A percentile compares a stretch with the other conserved stretches of the same genome.
phyloP scores from a whole-genome alignment of 2,113 vertebrate genomes.

The Myiopsitta monachus region DNA sequence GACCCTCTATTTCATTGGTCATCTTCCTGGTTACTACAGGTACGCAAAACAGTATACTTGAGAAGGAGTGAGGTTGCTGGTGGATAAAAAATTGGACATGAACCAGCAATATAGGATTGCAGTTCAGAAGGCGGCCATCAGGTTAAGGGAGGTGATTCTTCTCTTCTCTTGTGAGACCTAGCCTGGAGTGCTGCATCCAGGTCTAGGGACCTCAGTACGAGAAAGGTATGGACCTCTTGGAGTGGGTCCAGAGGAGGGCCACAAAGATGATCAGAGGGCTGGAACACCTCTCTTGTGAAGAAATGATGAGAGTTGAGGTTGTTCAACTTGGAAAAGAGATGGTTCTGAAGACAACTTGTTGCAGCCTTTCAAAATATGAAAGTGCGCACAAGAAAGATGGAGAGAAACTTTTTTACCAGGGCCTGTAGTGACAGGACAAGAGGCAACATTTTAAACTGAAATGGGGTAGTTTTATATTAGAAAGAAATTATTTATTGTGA shows the following conservation, averaged over 20 bases:
- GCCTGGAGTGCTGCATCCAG: not conserved
- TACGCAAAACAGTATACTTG: not conserved
- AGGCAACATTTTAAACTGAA: not conserved
- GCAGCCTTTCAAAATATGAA: not conserved
- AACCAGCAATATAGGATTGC: rapidly evolving
- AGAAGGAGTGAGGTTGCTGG: not conserved
- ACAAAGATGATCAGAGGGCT: not conserved
- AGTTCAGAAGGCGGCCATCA: not conserved
- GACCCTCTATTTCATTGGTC: not conserved
- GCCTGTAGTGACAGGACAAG: not conserved
- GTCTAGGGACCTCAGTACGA: not conserved
- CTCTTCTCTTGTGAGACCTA: not conserved
- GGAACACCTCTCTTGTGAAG: not conserved
- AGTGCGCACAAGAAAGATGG: not conserved
- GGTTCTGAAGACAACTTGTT: not conserved
- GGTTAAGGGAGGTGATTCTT: not conserved
- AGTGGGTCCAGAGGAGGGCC: not conserved
- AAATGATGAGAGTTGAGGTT: rapidly evolving
- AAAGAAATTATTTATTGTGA: not conserved
- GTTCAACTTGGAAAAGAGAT: not conserved
- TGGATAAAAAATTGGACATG: not conserved
- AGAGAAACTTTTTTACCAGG: not conserved
- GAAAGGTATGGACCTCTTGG: not conserved
- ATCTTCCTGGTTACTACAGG: not conserved
- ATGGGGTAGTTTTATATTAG: not conserved